Conservation (phyloP, 1,140 invertebrate species). For the Coenobita brevimanus region DNA sequence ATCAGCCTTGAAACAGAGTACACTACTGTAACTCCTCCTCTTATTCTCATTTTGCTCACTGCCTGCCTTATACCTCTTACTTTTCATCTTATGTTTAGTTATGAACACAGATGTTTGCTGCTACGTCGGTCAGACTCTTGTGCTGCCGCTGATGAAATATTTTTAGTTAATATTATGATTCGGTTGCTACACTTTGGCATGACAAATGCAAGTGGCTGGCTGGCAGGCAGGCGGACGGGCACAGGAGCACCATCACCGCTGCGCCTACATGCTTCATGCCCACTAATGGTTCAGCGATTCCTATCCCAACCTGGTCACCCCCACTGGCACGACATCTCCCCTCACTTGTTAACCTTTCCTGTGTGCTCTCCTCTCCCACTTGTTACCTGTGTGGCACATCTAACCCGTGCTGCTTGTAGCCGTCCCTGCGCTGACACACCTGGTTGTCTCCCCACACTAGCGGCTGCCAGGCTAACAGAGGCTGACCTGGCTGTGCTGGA, state of each 20-base stretch:
- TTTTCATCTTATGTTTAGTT: too few relatives aligned
- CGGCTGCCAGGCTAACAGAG: constrained; percentile 46
- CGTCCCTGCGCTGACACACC: constrained; percentile 48
- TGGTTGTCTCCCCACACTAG: constrained; percentile 60
- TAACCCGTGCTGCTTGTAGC: constrained; percentile 49
- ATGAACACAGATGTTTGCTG: too few relatives aligned
- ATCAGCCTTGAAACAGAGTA: constrained; percentile 3
- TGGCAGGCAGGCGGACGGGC: constrained; percentile 26
- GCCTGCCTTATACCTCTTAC: too few relatives aligned
- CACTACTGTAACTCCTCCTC: constrained; percentile 19
- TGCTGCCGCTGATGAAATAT: neutral
- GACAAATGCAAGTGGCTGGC: constrained; percentile 20
- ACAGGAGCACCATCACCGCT: neutral
- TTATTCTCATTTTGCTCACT: constrained; percentile 37
- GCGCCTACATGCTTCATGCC: constrained; percentile 21
- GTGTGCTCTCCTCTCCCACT: constrained; percentile 17
- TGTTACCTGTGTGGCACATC: constrained; percentile 38
- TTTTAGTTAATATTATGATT: constrained; percentile 56
- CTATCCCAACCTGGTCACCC: neutral
- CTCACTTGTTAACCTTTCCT: neutral
- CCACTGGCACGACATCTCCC: neutral
- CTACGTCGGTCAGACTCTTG: too few relatives aligned
- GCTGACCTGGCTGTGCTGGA: constrained; percentile 64
- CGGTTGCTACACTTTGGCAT: constrained; percentile 56
- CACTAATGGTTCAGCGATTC: constrained; percentile 21